A percentile compares a stretch with the other conserved stretches of the same genome.
Conservation (phyloP, 2,797 vertebrate genomes). For the Centropyge bicolor region DNA sequence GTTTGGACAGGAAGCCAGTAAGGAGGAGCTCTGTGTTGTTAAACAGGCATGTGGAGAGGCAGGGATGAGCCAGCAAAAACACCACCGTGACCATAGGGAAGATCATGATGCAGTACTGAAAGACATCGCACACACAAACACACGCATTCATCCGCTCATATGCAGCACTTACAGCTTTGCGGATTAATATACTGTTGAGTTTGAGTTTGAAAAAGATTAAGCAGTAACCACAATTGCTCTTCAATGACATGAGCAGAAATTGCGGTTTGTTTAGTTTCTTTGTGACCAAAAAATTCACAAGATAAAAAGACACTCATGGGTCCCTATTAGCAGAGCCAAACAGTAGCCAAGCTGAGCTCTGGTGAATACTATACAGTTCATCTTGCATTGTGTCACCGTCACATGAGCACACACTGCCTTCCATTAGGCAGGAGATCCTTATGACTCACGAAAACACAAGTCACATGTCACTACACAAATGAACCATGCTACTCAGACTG, state of each 20-base stretch:
- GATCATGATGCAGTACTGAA: slow-evolving; percentile 67
- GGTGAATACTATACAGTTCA: slow-evolving; percentile 80
- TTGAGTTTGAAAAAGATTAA: slow-evolving; percentile 29
- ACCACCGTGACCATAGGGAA: slow-evolving; percentile 76
- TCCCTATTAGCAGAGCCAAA: slow-evolving; percentile 62
- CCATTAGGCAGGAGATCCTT: slow-evolving; percentile 86
- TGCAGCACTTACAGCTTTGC: slow-evolving; percentile 33
- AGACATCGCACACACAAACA: slow-evolving; percentile 32
- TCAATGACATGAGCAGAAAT: slow-evolving; percentile 36
- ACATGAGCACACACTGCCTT: slow-evolving; percentile 86
- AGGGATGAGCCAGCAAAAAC: slow-evolving; percentile 85
- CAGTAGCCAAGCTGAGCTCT: slow-evolving; percentile 69
- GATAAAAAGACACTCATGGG: slow-evolving; percentile 62
- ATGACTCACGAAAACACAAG: slow-evolving; percentile 87
- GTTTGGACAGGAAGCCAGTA: slow-evolving; percentile 87
- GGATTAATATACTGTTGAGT: slow-evolving; percentile 18
- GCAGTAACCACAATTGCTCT: background rate
- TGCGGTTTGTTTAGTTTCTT: slow-evolving; percentile 54
- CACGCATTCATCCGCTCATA: slow-evolving; percentile 34
- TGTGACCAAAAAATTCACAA: slow-evolving; percentile 63
- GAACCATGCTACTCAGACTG: slow-evolving; percentile 80
- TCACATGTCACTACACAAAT: slow-evolving; percentile 87
- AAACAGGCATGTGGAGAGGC: slow-evolving; percentile 83
- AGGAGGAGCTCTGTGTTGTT: slow-evolving; percentile 84
- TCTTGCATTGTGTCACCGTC: slow-evolving; percentile 84